Evolutionary conservation across 2,888 invertebrate genomes (phyloP).

Genomic region (Meganola albula): DNA sequence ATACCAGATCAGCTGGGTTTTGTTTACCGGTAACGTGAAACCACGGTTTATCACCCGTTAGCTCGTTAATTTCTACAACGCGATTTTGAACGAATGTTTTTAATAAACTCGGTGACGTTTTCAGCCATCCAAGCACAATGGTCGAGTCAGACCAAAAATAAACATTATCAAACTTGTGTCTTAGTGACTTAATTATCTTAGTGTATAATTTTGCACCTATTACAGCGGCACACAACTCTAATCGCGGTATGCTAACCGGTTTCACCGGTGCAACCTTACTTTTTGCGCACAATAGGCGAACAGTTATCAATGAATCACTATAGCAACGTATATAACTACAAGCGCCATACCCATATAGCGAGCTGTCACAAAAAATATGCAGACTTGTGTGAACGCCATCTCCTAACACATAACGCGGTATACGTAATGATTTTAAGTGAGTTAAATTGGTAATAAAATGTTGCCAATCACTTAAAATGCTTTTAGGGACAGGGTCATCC

Average conservation of each 20-base stretch:
- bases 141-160: neutral
- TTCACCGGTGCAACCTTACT: neutral
- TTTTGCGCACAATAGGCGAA: neutral
- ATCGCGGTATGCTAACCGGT: neutral
- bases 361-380: neutral
- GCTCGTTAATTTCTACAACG: neutral
- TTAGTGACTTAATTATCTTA: neutral
- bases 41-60: neutral
- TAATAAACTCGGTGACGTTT: neutral
- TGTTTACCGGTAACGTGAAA: neutral
- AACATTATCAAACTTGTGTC: neutral
- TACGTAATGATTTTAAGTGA: no score
- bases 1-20: neutral
- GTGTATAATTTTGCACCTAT: neutral
- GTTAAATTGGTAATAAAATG: neutral
- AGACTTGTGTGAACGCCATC: neutral
- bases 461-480: no score
- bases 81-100: neutral
- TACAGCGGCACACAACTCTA: neutral
- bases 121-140: neutral
- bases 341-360: neutral
- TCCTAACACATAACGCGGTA: neutral
- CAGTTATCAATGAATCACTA: neutral
- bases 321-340: neutral
- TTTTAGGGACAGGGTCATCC: neutral